Conservation (phyloP, 2,113 vertebrate genomes). For the Monarcha castaneiventris region DNA sequence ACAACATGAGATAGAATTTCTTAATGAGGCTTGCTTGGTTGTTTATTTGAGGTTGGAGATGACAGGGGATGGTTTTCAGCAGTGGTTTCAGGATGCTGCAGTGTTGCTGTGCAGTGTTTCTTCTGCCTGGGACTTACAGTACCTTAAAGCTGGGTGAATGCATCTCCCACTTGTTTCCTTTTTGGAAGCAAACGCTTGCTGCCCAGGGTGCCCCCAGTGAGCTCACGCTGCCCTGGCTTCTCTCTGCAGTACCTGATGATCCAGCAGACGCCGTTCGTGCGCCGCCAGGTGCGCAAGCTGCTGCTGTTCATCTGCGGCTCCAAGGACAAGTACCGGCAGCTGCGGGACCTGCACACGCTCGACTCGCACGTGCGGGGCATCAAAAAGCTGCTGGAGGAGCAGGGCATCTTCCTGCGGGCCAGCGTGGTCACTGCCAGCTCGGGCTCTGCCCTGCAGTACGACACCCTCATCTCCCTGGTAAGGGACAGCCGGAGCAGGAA, state of each 20-base stretch:
- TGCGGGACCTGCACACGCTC: slow-evolving; percentile 93
- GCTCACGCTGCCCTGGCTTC: neutral
- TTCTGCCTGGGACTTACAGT: neutral
- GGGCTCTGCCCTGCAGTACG: slow-evolving; percentile 94
- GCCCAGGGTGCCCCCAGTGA: neutral
- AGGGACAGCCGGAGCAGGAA: slow-evolving; percentile 50
- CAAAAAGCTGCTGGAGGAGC: slow-evolving; percentile 95
- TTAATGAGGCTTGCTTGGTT: neutral
- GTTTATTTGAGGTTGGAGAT: neutral
- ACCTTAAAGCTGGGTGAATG: neutral
- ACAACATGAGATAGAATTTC: neutral
- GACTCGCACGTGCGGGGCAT: slow-evolving; percentile 94
- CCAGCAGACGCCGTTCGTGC: slow-evolving; percentile 96
- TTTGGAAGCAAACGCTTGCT: neutral
- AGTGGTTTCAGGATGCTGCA: neutral
- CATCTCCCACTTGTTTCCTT: neutral
- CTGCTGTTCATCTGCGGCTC: slow-evolving; percentile 97
- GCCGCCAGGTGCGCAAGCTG: slow-evolving; percentile 95
- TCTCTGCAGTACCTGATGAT: slow-evolving; percentile 93
- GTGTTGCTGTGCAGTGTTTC: neutral
- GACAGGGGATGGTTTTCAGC: neutral
- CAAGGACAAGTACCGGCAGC: slow-evolving; percentile 97
- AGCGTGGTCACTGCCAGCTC: slow-evolving; percentile 93
- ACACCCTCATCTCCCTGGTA: slow-evolving; percentile 95
- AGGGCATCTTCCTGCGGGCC: slow-evolving; percentile 92